Base-by-base conservation (phyloP, 1,140 invertebrate species). In the Polypedilum pembai region DNA sequence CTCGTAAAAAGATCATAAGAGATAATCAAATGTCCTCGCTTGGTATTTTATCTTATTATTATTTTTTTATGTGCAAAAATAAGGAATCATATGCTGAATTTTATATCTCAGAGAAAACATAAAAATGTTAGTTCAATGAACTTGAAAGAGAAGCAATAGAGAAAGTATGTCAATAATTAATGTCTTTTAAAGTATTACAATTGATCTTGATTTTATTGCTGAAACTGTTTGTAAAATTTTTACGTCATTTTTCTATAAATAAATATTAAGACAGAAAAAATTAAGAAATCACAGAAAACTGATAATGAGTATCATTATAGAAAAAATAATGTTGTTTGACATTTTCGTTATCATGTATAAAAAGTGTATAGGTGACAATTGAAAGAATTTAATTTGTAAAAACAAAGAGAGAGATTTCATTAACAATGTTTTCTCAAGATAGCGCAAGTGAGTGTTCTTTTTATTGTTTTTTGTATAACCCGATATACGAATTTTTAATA, bases 131-230 rank as follows among this genome's bases (percentile, higher is more conserved):
- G 45, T 56, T 56, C 45, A 56, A 56, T 56, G 45, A 56, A 56
- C 45, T 56, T 56, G 12, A 12, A 56, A n/a, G 24, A 33, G 45
- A 12, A 56, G 12, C 3, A 56, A 15, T n/a, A 56, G 12, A 56
- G 45, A 56, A 56, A 56, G 45, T 56, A 56, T 56, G 45, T 56
- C 45, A 56, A 56, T 56, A 56, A 56, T 56, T 56, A 56, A n/a
- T 56, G 45, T 56, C 24, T 33, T 33, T 33, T 33, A n/a, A 3
- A 45, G 15, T 3, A 3, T 10, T 45, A 12, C 15, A 56, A 56
- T 56, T 56, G 45, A 56, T n/a, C 45, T n/a, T n/a, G n/a, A 56
- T 56, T 56, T n/a, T 56, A 15, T 56, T n/a, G 45, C 4, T 56
- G 45, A 3, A 33, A 33, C 1, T 33, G 5, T 33, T 33, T 33